Evolutionary conservation across 1,140 invertebrate species (phyloP), one percentile per base, ranked within the genome.

Genomic region (Drosophila jambulina): DNA sequence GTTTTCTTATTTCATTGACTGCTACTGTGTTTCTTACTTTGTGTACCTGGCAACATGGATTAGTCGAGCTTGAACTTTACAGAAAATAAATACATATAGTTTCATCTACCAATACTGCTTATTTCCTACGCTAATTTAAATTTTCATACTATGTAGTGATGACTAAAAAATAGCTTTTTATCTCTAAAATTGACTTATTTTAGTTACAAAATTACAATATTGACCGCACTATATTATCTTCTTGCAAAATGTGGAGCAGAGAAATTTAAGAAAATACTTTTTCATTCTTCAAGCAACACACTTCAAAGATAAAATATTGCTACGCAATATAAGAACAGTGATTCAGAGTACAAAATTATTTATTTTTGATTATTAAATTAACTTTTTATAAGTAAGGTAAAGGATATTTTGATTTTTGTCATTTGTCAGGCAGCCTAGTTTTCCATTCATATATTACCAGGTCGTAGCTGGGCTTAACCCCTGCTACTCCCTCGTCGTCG

Each of bases 21-120:
- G 5, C 45, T 15, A 1, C 8, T 25, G 15, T 25, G 1, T 25
- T 25, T 45, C 17, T 17, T 4, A 12, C 21, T 17, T 6, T 25
- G 21, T 17, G 9, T 9, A 17, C 15, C 23, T 25, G 23, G 23
- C 15, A 25, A 2, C 23, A 9, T 10, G 13, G 4, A 48, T 48
- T 48, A 48, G 45, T 48, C 23, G 4, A 9, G 45, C 45, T 48
- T 48, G 45, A 48, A 48, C 45, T 48, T 48, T 48, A 46, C 7
- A 4, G 13, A 15, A 5, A 25, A 23, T 25, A 46, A 25, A 46
- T 25, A 46, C 17, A 46, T 25, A 25, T 23, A 32, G 12, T 32
- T 32, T 51, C 0, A n/a, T 4, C 32, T 13, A 13, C 2, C 0
- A n/a, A 15, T 2, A 19, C 4, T 3, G n/a, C 3, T 4, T 15